Conservation (phyloP, 2,797 vertebrate species). For the Psittacula echo region DNA sequence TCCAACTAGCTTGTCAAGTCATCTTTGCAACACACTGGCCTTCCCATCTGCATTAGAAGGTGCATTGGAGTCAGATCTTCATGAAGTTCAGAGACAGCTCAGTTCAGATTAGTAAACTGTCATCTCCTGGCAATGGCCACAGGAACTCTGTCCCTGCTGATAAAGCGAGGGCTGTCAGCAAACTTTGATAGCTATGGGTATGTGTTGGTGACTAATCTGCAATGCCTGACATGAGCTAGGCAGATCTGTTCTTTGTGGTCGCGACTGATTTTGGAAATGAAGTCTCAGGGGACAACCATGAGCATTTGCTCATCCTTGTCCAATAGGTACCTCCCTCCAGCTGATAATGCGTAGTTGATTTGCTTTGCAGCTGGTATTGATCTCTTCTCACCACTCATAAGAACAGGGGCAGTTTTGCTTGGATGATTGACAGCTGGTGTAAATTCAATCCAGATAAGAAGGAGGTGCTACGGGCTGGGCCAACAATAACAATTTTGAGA, state of each 20-base stretch:
- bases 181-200: background rate
- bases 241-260: conserved; percentile 11
- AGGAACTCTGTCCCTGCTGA: conserved; percentile 65
- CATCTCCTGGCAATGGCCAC: conserved; percentile 46
- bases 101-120: conserved; percentile 22
- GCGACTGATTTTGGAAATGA: conserved; percentile 26
- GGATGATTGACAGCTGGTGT: background rate
- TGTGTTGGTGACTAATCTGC: conserved; percentile 27
- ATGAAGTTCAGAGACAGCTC: background rate
- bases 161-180: conserved; percentile 37
- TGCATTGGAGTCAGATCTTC: background rate
- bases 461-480: background rate
- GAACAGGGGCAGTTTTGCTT: background rate
- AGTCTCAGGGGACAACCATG: background rate
- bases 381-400: background rate
- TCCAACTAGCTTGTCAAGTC: background rate
- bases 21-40: background rate
- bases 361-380: background rate
- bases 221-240: background rate
- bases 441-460: conserved; percentile 20
- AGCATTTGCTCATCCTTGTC: conserved; percentile 18
- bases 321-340: background rate
- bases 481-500: conserved; percentile 12
- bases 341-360: background rate
- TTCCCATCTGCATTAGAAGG: background rate